These are phyloP conservation scores for Drosophila siamana DNA, from an alignment of 2,888 invertebrate species.

Conservation along the genomic window DNA sequence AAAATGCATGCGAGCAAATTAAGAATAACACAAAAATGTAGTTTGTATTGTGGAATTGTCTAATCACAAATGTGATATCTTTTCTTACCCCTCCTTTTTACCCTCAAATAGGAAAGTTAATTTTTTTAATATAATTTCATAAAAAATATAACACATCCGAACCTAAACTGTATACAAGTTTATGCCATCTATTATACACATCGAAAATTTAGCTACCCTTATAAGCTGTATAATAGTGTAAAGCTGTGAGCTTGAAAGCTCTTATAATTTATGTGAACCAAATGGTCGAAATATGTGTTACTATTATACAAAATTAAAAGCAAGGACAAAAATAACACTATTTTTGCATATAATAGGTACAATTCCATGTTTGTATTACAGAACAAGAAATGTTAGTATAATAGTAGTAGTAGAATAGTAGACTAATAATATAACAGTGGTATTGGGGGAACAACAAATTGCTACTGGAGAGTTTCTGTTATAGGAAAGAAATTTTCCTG, in stretches of 20 bases:
- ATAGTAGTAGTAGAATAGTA: background rate
- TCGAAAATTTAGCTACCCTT: background rate
- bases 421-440: background rate
- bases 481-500: background rate
- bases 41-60: background rate
- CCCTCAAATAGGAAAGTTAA: background rate
- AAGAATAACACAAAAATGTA: background rate
- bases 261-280: background rate
- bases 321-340: background rate
- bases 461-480: background rate
- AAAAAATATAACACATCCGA: background rate
- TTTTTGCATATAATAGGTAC: background rate
- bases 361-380: no score
- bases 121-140: background rate
- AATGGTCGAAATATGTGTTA: background rate
- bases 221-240: background rate
- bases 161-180: background rate
- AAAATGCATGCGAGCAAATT: slow-evolving; percentile 42
- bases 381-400: background rate
- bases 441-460: background rate
- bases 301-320: background rate
- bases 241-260: background rate
- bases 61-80: background rate
- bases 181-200: background rate
- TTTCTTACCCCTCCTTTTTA: slow-evolving; percentile 10